Evolutionary conservation across 2,113 vertebrate species (phyloP).

Genomic region (Vidua chalybeata): DNA sequence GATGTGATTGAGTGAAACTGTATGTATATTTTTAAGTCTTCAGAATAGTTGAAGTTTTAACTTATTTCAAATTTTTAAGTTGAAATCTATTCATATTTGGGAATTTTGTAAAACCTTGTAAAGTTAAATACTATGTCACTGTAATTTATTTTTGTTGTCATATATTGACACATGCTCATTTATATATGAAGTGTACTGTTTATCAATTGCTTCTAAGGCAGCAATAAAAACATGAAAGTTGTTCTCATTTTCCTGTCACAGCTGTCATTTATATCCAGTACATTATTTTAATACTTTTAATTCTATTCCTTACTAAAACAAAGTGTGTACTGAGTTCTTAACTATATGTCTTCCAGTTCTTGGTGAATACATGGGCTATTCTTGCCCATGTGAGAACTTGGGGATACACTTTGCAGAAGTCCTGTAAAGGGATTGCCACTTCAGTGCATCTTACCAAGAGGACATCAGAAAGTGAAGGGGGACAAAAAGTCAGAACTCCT

Average conservation of each 20-base stretch:
- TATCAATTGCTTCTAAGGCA: slow-evolving; percentile 75
- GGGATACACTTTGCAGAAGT: neutral
- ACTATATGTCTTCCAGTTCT: neutral
- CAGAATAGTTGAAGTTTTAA: slow-evolving; percentile 70
- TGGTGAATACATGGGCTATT: neutral
- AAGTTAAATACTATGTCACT: slow-evolving; percentile 72
- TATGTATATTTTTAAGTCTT: slow-evolving; percentile 70
- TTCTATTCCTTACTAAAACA: neutral
- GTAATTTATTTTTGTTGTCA: slow-evolving; percentile 76
- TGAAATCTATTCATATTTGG: slow-evolving; percentile 72
- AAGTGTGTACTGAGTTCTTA: neutral
- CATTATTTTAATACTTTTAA: neutral
- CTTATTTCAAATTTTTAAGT: slow-evolving; percentile 74
- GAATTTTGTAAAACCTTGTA: slow-evolving; percentile 76
- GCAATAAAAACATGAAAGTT: slow-evolving; percentile 75
- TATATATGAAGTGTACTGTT: slow-evolving; percentile 77
- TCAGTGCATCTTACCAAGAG: neutral
- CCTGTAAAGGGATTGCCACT: neutral
- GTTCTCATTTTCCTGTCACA: slow-evolving; percentile 55
- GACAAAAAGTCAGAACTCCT: neutral
- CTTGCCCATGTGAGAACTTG: neutral
- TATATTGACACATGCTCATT: slow-evolving; percentile 74
- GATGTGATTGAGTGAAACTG: slow-evolving; percentile 52
- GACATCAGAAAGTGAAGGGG: neutral
- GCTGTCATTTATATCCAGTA: neutral